Evolutionary conservation across 2,888 invertebrate species (phyloP), one percentile per base, ranked within the genome.

Genomic region (Apodemia mormo): DNA sequence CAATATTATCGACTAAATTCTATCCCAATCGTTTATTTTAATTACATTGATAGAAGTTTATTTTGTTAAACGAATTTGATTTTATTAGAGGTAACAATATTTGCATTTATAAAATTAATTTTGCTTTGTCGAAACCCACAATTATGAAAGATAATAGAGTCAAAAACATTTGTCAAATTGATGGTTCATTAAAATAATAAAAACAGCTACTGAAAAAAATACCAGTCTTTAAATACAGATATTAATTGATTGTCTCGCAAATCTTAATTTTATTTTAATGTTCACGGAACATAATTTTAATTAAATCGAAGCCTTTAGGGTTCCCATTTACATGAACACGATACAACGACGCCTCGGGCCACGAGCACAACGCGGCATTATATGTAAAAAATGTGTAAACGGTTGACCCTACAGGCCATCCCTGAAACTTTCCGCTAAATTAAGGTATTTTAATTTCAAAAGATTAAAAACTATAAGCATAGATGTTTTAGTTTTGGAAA

Each of bases 11-110:
- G 30, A n/a, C 12, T 5, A 54, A 68, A 40, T 68, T 65, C 43
- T 40, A 7, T 30, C 49, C 14, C 49, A 49, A 49, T 49, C 14
- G 40, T 37, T 68, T 52, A 40, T 30, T 37, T 65, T 68, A 54
- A 68, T 68, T 65, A 68, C 54, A n/a, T 37, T 52, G 37, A 65
- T 40, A 33, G 49, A 52, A 52, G 61, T 61, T 61, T 33, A 61
- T 61, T 61, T 30, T 33, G 30, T 30, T 61, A 14, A 61, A 10
- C 5, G 14, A 61, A 61, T 61, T 61, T 61, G 61, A 61, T 61
- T 61, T 30, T 30, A 10, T 14, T 33, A 12, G 33, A 61, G 10
- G 30, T 61, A 30, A 3, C 30, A 58, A 56, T 58, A 58, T 61
- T 61, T 61, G 12, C 61, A 33, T 61, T 61, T 61, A 61, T 4